These are phyloP conservation scores for Etheostoma cragini DNA, from an alignment of 2,113 vertebrate species.

Conservation along the genomic window DNA sequence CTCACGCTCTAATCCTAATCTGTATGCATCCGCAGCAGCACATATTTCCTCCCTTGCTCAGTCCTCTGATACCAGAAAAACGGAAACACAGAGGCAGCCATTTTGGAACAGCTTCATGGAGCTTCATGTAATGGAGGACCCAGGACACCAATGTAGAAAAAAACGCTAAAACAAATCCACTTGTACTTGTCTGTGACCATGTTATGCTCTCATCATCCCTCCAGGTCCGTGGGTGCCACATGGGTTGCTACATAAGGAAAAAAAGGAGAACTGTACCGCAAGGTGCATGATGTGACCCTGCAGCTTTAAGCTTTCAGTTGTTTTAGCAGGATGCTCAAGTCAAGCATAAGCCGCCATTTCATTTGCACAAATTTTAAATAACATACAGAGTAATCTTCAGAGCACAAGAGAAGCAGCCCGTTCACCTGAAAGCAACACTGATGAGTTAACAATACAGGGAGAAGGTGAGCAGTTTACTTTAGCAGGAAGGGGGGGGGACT, in stretches of 20 bases:
- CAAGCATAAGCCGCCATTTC: constrained; percentile 12
- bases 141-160: constrained; percentile 50
- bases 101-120: constrained; percentile 80
- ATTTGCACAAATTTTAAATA: constrained; percentile 36
- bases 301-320: constrained; percentile 7
- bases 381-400: constrained; percentile 9
- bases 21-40: constrained; percentile 67
- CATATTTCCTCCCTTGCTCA: constrained; percentile 60
- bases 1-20: constrained; percentile 79
- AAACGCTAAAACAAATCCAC: constrained; percentile 34
- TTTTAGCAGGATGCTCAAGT: constrained; percentile 1
- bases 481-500: constrained; percentile 39
- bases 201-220: background rate
- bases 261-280: background rate
- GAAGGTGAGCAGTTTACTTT: constrained; percentile 79
- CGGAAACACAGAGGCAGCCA: constrained; percentile 73
- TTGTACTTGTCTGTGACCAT: constrained; percentile 1
- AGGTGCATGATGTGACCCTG: constrained; percentile 21
- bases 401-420: constrained; percentile 25
- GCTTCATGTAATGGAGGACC: constrained; percentile 78
- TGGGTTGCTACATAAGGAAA: background rate
- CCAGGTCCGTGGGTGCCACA: background rate
- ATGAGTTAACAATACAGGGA: constrained; percentile 53
- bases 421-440: constrained; percentile 68
- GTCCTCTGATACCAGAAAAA: constrained; percentile 58